Conservation (phyloP, 2,797 vertebrate genomes). For the Lophius americanus region DNA sequence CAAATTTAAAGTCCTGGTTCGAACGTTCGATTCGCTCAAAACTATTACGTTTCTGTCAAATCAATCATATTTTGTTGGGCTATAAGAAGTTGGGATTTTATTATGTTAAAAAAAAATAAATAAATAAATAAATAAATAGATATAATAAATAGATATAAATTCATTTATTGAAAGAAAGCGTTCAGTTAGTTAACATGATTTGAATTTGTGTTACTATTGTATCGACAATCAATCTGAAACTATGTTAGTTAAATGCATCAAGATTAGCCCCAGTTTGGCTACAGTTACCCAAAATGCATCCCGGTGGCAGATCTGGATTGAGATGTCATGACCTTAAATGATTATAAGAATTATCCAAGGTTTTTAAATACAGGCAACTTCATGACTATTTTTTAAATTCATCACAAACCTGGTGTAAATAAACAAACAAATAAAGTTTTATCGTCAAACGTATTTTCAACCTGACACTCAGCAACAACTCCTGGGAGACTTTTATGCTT, state of each 20-base stretch:
- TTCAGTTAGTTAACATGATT: no score
- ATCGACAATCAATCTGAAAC: constrained; percentile 24
- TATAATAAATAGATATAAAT: no score
- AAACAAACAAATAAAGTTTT: background rate
- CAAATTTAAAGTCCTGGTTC: no score
- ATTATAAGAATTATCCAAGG: constrained; percentile 4
- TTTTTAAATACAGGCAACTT: background rate
- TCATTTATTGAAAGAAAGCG: no score
- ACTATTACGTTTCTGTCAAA: no score
- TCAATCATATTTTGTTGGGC: no score
- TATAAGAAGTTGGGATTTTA: no score
- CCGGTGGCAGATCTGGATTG: constrained; percentile 19
- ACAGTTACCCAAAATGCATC: constrained; percentile 50
- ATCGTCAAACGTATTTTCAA: constrained; percentile 27
- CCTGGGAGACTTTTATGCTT: constrained; percentile 18
- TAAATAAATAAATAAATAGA: no score
- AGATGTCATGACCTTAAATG: constrained; percentile 44
- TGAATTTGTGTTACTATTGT: background rate
- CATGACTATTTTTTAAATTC: no score
- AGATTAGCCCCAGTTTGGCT: constrained; percentile 28
- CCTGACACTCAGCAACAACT: background rate
- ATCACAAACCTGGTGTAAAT: background rate
- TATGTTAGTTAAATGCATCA: constrained; percentile 30
- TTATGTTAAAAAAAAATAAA: no score
- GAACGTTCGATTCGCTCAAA: no score